These are phyloP conservation scores for Platanista minor DNA, from an alignment of 2,113 vertebrate species.

Conservation along the genomic window DNA sequence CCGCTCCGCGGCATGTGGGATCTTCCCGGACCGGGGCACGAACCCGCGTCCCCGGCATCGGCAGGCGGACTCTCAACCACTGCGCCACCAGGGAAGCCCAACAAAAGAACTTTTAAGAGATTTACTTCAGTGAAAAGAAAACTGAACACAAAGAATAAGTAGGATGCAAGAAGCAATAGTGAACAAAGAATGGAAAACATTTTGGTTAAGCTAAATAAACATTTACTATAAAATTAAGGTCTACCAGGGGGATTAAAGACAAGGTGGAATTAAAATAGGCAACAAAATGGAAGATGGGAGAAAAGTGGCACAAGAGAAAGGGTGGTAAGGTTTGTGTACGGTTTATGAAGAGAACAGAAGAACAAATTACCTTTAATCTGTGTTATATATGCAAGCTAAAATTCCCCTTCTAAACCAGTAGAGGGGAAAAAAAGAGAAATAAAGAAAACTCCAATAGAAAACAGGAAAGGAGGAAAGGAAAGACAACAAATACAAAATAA, in stretches of 20 bases:
- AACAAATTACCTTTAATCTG: not conserved
- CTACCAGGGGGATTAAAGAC: not conserved
- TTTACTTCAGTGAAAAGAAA: slow-evolving; percentile 12
- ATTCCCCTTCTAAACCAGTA: not conserved
- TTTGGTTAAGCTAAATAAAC: not conserved
- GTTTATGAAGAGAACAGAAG: slow-evolving; percentile 3
- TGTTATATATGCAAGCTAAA: not conserved
- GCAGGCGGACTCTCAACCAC: no score
- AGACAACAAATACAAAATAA: not conserved
- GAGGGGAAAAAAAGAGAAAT: not conserved
- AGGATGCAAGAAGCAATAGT: not conserved
- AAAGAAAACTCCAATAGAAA: not conserved
- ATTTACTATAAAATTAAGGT: not conserved
- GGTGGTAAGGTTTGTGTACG: not conserved
- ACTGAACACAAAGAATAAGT: not conserved
- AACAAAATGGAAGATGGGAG: not conserved
- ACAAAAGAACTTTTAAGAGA: not conserved
- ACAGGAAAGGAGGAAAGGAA: not conserved
- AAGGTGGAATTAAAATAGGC: slow-evolving; percentile 13
- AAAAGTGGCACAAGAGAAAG: not conserved
- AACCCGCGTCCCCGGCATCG: no score
- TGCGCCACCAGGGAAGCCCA: no score
- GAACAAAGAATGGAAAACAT: not conserved
- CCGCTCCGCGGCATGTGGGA: no score
- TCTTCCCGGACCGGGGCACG: no score